Percentiles rank a stretch among this genome's conserved stretches.
Evolutionary conservation across 2,888 invertebrate species (phyloP).

Genomic region (Ligdia adustata): DNA sequence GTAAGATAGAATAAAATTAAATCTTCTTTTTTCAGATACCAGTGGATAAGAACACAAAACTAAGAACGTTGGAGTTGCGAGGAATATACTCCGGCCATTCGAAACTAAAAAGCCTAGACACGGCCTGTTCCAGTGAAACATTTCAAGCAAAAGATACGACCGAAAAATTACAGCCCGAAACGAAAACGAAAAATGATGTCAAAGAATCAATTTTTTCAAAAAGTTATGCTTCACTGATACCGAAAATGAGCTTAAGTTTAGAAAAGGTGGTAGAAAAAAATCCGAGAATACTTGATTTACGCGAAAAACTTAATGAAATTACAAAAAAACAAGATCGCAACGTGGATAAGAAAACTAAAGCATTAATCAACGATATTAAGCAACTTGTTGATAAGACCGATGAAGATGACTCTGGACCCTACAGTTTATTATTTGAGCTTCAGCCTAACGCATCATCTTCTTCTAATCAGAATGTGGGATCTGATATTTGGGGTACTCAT

Average conservation of each 20-base stretch:
- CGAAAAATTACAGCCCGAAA: conserved; percentile 50
- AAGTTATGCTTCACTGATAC: conserved; percentile 70
- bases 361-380: conserved; percentile 71
- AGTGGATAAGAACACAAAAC: conserved; percentile 73
- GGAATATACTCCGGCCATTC: conserved; percentile 62
- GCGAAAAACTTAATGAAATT: conserved; percentile 75
- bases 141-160: conserved; percentile 47
- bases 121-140: conserved; percentile 50
- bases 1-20: no score
- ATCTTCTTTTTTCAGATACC: conserved; percentile 69
- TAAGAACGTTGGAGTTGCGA: conserved; percentile 67
- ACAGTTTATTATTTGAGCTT: conserved; percentile 84
- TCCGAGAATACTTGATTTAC: conserved; percentile 74
- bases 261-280: conserved; percentile 74
- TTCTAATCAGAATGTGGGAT: conserved; percentile 46
- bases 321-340: conserved; percentile 71
- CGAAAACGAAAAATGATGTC: conserved; percentile 55
- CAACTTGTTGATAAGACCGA: conserved; percentile 76
- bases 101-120: conserved; percentile 60
- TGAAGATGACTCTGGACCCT: conserved; percentile 83
- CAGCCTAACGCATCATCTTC: conserved; percentile 69
- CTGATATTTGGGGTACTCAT: conserved; percentile 53
- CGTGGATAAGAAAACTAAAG: conserved; percentile 72
- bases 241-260: conserved; percentile 73
- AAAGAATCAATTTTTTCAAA: conserved; percentile 66